Conservation (phyloP, 2,888 invertebrate species). For the Odontomyia ornata region DNA sequence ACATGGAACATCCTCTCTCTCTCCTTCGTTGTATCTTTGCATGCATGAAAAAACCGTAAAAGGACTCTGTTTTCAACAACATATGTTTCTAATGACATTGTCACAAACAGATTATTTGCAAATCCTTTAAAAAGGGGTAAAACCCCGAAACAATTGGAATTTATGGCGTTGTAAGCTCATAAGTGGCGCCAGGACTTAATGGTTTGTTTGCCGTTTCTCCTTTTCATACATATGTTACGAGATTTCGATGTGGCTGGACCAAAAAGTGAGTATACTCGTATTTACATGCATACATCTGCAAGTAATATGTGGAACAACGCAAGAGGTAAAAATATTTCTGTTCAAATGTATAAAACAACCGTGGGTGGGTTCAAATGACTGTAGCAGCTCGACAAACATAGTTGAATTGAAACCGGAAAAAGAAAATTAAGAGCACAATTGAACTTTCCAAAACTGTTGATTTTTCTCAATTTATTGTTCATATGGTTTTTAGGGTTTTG, state of each 20-base stretch:
- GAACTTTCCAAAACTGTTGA: no score
- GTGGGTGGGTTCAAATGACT: no score
- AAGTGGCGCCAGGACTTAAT: conserved; percentile 43
- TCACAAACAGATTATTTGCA: conserved; percentile 44
- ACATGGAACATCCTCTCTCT: conserved; percentile 4
- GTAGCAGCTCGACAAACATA: no score
- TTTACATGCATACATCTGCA: no score
- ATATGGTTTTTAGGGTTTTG: no score
- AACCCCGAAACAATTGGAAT: conserved; percentile 44
- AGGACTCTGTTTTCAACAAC: conserved; percentile 32
- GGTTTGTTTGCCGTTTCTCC: conserved; percentile 17
- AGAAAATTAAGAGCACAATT: no score
- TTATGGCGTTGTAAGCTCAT: conserved; percentile 34
- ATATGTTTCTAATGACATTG: conserved; percentile 39
- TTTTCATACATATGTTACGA: not conserved
- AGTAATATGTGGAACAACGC: no score
- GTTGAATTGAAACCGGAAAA: no score
- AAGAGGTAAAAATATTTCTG: no score
- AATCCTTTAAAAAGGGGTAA: conserved; percentile 43
- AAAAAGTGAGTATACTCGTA: no score
- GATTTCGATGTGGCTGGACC: not conserved
- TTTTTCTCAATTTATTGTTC: no score
- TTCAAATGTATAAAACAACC: no score
- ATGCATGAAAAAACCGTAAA: not conserved
- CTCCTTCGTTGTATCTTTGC: not conserved